A percentile compares a stretch with the other conserved stretches of the same genome.
These are phyloP conservation scores for Octopus bimaculoides DNA, from an alignment of 1,140 invertebrate species.

Conservation along the genomic window DNA sequence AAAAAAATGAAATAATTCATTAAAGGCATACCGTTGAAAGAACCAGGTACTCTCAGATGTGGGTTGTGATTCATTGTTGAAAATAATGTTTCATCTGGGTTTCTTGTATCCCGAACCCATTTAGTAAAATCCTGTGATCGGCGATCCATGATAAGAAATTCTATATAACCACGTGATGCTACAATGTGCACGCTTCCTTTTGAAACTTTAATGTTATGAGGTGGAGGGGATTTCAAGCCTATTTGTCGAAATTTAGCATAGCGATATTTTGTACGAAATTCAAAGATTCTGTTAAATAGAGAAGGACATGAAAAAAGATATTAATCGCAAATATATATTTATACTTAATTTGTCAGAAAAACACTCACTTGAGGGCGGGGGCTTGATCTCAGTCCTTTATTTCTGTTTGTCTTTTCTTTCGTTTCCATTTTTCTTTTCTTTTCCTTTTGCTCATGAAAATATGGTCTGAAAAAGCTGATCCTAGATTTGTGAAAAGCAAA, in stretches of 20 bases:
- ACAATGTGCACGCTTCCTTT: conserved; percentile 43
- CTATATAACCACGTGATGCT: conserved; percentile 37
- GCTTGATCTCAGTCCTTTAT: too few species aligned
- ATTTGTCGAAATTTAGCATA: neutral
- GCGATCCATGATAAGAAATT: conserved; percentile 31
- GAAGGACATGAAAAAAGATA: too few species aligned
- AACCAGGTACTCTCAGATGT: conserved; percentile 29
- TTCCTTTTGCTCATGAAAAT: too few species aligned
- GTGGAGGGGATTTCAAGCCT: conserved; percentile 19
- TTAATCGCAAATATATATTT: too few species aligned
- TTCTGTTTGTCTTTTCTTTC: too few species aligned
- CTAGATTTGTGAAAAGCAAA: too few species aligned
- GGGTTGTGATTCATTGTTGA: conserved; percentile 36
- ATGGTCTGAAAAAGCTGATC: too few species aligned
- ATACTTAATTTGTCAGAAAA: too few species aligned
- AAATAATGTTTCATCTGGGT: conserved; percentile 47
- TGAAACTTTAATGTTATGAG: conserved; percentile 29
- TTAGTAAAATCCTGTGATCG: conserved; percentile 31
- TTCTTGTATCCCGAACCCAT: conserved; percentile 34
- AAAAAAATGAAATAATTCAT: neutral
- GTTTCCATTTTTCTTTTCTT: too few species aligned
- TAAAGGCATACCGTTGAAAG: conserved; percentile 25
- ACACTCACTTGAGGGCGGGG: too few species aligned
- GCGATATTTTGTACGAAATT: neutral
- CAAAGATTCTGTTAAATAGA: neutral